Conservation (phyloP, 2,888 invertebrate genomes). For the Amphiduros pacificus region DNA sequence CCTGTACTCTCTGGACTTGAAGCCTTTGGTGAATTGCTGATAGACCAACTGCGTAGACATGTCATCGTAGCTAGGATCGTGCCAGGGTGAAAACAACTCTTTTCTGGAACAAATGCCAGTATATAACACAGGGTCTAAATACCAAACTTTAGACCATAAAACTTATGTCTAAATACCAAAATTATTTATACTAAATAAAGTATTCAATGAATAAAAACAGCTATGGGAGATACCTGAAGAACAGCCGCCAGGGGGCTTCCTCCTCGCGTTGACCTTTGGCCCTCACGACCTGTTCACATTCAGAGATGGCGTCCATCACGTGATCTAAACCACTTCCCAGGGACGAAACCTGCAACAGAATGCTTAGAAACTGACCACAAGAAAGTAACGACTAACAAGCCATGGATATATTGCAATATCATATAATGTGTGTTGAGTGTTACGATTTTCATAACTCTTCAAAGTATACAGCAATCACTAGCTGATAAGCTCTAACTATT, state of each 20-base stretch:
- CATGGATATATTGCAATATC: not conserved
- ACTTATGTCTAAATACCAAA: too few species aligned
- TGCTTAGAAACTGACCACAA: too few species aligned
- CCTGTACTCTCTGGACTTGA: conserved; percentile 29
- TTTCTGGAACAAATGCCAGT: too few species aligned
- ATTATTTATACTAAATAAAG: too few species aligned
- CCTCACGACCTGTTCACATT: conserved; percentile 34
- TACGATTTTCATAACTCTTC: too few species aligned
- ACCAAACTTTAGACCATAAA: too few species aligned
- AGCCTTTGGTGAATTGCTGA: conserved; percentile 29
- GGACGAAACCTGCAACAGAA: conserved; percentile 36
- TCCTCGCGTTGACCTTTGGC: conserved; percentile 20
- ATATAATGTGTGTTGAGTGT: not conserved
- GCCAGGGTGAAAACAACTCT: conserved; percentile 35
- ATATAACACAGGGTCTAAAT: too few species aligned
- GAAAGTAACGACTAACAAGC: too few species aligned
- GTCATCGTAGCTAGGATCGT: conserved; percentile 27
- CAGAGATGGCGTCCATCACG: conserved; percentile 38
- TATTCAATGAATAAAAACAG: too few species aligned
- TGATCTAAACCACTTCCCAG: conserved; percentile 36
- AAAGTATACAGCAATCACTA: not conserved
- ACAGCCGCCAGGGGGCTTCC: conserved; percentile 34
- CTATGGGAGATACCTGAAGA: too few species aligned
- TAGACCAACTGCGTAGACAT: conserved; percentile 31
- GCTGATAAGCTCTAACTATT: too few species aligned